phyloP scores from a whole-genome alignment of 2,888 invertebrate species.

The Tipula confusa region DNA sequence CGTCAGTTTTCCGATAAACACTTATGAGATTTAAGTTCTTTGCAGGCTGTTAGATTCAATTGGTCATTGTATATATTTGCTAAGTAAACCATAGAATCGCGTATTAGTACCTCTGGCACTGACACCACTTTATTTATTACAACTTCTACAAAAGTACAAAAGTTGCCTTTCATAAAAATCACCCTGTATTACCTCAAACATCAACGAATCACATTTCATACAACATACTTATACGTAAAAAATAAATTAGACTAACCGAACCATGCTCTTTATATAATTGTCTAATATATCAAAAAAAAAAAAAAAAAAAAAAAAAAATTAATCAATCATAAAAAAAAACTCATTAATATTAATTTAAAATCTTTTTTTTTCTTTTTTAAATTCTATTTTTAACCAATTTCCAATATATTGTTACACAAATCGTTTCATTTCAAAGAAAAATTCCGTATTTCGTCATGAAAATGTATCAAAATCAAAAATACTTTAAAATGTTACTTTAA shows the following conservation, averaged over 20 bases:
- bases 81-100: no score
- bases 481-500: background rate
- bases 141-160: no score
- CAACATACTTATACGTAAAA: no score
- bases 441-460: background rate
- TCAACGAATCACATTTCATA: background rate
- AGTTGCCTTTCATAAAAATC: no score
- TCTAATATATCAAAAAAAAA: constrained; percentile 1
- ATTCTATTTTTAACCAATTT: background rate
- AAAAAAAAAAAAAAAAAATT: no score
- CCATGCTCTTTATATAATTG: background rate
- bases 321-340: background rate
- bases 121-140: no score
- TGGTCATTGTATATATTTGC: no score
- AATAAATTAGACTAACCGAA: background rate
- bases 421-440: background rate
- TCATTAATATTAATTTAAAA: background rate
- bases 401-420: background rate
- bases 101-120: no score
- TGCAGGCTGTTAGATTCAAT: no score
- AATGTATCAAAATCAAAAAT: background rate
- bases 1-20: no score
- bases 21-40: no score
- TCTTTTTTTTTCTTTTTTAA: background rate
- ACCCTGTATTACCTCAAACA: no score